A percentile compares a stretch with the other conserved stretches of the same genome.
Evolutionary conservation across 2,888 invertebrate species (phyloP).

Genomic region (Andrena praecox): DNA sequence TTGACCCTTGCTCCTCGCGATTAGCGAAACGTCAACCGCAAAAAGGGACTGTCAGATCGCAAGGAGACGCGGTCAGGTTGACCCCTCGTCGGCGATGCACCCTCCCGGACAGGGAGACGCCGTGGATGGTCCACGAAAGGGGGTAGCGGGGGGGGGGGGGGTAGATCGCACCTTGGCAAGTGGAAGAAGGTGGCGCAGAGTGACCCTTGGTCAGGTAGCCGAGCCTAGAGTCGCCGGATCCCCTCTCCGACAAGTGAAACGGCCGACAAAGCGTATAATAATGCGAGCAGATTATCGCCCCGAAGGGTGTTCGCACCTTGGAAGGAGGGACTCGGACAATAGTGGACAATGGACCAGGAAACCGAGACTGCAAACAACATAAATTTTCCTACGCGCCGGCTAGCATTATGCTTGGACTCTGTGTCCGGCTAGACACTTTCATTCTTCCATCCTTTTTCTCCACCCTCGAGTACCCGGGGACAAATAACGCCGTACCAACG

Average conservation of each 20-base stretch:
- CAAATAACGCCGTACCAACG: slow-evolving; percentile 28
- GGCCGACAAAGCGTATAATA: slow-evolving; percentile 83
- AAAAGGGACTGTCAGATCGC: slow-evolving; percentile 12
- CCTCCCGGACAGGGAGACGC: slow-evolving; percentile 49
- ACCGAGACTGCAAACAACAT: slow-evolving; percentile 84
- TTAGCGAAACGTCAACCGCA: slow-evolving; percentile 16
- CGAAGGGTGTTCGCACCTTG: slow-evolving; percentile 84
- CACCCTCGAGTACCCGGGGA: slow-evolving; percentile 1
- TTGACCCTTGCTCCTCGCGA: slow-evolving; percentile 15
- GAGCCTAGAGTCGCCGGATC: slow-evolving; percentile 59
- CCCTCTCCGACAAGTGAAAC: slow-evolving; percentile 75
- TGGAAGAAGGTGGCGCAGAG: slow-evolving; percentile 67
- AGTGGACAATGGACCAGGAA: slow-evolving; percentile 82
- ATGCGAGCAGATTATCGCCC: slow-evolving; percentile 83
- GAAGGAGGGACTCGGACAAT: slow-evolving; percentile 82
- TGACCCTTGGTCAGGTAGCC: slow-evolving; percentile 85
- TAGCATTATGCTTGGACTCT: slow-evolving; percentile 58
- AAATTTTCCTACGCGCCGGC: slow-evolving; percentile 78
- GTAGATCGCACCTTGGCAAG: slow-evolving; percentile 54
- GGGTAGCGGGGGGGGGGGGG: slow-evolving; percentile 12
- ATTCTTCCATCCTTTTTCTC: slow-evolving; percentile 39
- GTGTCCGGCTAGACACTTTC: slow-evolving; percentile 39
- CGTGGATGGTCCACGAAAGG: slow-evolving; percentile 44
- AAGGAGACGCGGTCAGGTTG: slow-evolving; percentile 38
- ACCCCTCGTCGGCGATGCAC: slow-evolving; percentile 31